Base-by-base conservation (phyloP, 1,140 invertebrate genomes). In the Sarcophaga bullata region DNA sequence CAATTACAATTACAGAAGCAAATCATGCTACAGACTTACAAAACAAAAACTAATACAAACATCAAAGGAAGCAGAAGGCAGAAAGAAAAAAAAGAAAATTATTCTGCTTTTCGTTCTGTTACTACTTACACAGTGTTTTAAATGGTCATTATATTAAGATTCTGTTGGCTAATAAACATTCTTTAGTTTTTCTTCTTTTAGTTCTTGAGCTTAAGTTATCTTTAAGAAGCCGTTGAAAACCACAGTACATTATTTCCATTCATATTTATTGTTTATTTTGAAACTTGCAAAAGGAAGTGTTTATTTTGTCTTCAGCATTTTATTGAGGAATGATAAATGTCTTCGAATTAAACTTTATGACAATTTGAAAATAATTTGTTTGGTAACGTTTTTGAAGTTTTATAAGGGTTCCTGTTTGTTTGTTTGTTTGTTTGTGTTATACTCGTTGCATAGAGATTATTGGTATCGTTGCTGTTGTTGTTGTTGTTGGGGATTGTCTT, bases 401-500 rank as follows among this genome's bases (percentile, higher is more conserved):
- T 50, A 78, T 78, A 78, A 78, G 75, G 75, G 75, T n/a, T 50
- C 48, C 9, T 50, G n/a, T 8, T 68, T 68, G 58, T 19, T 68
- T 13, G 15, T n/a, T n/a, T 58, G 54, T 58, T n/a, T n/a, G n/a
- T 58, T 37, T 37, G 1, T 37, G 25, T 37, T 37, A 68, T 68
- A 68, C 17, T 68, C 19, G 19, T 52, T 52, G 25, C 25, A 37
- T 37, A 37, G 52, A 58, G 15, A n/a, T 58, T 13, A 58, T 58
- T 58, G 54, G 10, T 19, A 9, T 68, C 6, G 62, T 10, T 68
- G 62, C 19, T 68, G 62, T 17, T 68, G 54, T 58, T n/a, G 54
- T 15, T 47, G 48, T 76, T 78, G 75, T 80, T 82, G 52, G 46
- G 62, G 54, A 82, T 82, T 82, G 81, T 82, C 81, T 82, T 82